Evolutionary conservation across 2,113 vertebrate species (phyloP), one percentile per base, ranked within the genome.

Genomic region (Myotis davidii): DNA sequence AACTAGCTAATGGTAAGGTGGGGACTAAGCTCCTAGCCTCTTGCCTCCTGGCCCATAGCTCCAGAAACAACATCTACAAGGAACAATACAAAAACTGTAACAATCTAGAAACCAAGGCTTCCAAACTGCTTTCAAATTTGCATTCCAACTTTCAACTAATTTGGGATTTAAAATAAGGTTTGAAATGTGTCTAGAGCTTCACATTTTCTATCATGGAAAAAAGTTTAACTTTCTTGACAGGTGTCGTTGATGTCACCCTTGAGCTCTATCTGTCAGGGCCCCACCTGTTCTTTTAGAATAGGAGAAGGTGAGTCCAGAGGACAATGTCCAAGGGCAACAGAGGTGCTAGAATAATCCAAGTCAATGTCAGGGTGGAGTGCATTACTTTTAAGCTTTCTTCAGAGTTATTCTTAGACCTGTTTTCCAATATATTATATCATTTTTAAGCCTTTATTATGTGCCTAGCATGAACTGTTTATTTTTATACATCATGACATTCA

Each of bases 101-200:
- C 2, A 3, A 29, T 64, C 45, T n/a, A 25, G 18, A 78, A 65
- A 25, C 50, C 16, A 20, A 81, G 39, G 29, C 42, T 69, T 29
- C 6, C 8, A 48, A 56, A 45, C 11, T 84, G 73, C 88, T 88
- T 94, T 37, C 23, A 52, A 12, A 54, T 64, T 59, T 73, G 27
- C 10, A 52, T 27, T 70, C 61, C 25, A 83, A 61, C 29, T 77
- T 94, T 42, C 67, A 89, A 65, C 50, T 50, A 32, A 72, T 59
- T 90, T 73, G n/a, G 32, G 87, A 94, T 45, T 78, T 79, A 92
- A 83, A 84, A 21, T 52, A 27, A 87, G 39, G n/a, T 61, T 83
- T 93, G 64, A 73, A 81, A 90, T 21, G 2, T 88, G 10, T 45
- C 76, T 78, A 48, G 8, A 42, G 23, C 72, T 78, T 88, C 70